Evolutionary conservation across 2,797 vertebrate species (phyloP), one percentile per base, ranked within the genome.

Genomic region (Syngnathus rostellatus): DNA sequence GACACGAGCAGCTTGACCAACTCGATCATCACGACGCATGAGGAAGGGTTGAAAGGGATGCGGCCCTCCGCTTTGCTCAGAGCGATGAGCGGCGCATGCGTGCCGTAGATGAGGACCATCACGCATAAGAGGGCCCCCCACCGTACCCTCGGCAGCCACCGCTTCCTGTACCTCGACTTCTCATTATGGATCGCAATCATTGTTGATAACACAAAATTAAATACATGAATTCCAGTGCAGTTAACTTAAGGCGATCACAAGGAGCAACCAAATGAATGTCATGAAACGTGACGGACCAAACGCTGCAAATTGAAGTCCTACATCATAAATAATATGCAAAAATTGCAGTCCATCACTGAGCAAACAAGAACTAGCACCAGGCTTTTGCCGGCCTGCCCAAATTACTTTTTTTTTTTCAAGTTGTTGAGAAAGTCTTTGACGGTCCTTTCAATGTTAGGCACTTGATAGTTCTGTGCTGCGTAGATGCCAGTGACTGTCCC

Each of bases 401-500:
- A 31, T 86, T 93, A 95, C 79, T 94, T 92, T 81, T 94, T 92
- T 81, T 94, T 98, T 67, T 83, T 94, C 54, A 94, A 75, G 0
- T 77, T 89, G 62, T 46, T 90, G 63, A 94, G 71, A 61, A 89
- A 98, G 54, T 94, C 93, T 81, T 90, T 95, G 60, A 97, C 12
- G 0, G 93, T 94, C 86, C 92, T 92, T 84, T 98, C 95, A 1
- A 98, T 82, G 60, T 94, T 92, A 74, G 96, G 96, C 25, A 98
- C 76, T 0, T 91, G 79, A 64, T 95, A 97, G 69, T 78, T 90
- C 81, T 99, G 97, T 69, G 94, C 96, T 0, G 89, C 90, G 0
- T 95, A 98, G 21, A 98, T 88, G 62, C 97, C 97, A 0, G 93
- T 94, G 82, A 91, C 87, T 19, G 94, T 93, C 67, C 97, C 97